Percentiles rank a stretch among this genome's conserved stretches.
These are phyloP conservation scores for Eledone cirrhosa DNA, from an alignment of 2,888 invertebrate genomes.

Conservation along the genomic window DNA sequence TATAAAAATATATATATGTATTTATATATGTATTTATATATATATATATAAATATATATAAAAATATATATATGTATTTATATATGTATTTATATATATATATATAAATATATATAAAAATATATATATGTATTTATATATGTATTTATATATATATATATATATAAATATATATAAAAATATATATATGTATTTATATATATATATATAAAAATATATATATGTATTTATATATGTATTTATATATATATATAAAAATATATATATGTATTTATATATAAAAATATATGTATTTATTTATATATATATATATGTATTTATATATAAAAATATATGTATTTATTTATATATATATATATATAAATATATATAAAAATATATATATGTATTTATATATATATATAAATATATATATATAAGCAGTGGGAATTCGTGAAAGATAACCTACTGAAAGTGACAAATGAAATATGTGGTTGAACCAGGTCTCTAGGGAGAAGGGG, in stretches of 20 bases:
- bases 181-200: not conserved
- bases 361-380: not conserved
- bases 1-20: not conserved
- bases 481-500: too few species aligned
- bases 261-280: too few species aligned
- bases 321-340: not conserved
- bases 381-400: not conserved
- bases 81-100: not conserved
- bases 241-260: not conserved
- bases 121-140: not conserved
- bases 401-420: not conserved
- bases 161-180: not conserved
- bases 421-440: too few species aligned
- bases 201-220: not conserved
- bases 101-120: not conserved
- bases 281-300: not conserved
- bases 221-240: not conserved
- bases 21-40: not conserved
- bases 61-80: not conserved
- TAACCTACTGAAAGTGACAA: too few species aligned
- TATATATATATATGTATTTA: not conserved
- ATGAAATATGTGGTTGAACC: too few species aligned
- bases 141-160: not conserved
- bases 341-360: not conserved
- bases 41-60: not conserved